Evolutionary conservation across 2,797 vertebrate species (phyloP).

Genomic region (Tragelaphus eurycerus): DNA sequence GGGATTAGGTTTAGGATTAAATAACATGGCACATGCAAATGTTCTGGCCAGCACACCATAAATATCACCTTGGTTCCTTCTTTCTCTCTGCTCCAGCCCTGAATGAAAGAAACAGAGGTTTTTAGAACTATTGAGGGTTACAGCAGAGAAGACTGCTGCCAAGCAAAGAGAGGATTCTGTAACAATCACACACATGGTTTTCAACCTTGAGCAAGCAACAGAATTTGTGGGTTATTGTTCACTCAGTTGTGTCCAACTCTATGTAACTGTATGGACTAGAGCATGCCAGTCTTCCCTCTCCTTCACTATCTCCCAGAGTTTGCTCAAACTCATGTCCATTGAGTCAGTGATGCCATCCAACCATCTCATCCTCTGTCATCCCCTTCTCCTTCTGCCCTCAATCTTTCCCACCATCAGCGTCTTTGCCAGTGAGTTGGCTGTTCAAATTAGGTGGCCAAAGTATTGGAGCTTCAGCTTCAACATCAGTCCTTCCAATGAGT

Average conservation of each 20-base stretch:
- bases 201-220: background rate
- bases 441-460: background rate
- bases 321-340: background rate
- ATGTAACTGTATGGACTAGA: background rate
- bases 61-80: background rate
- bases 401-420: background rate
- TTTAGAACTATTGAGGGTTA: background rate
- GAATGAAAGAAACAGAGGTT: background rate
- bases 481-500: background rate
- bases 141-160: background rate
- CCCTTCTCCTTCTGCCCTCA: background rate
- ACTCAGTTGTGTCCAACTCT: background rate
- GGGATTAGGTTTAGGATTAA: background rate
- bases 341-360: background rate
- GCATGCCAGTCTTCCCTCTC: background rate
- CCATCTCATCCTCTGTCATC: background rate
- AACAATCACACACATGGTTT: background rate
- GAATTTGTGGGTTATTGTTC: background rate
- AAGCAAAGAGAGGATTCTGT: background rate
- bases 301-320: background rate
- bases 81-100: background rate
- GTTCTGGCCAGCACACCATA: background rate
- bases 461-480: background rate
- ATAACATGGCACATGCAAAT: accelerated
- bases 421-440: background rate